A percentile compares a stretch with the other conserved stretches of the same genome.
Conservation (phyloP, 2,113 vertebrate species). For the Lepidothrix coronata region DNA sequence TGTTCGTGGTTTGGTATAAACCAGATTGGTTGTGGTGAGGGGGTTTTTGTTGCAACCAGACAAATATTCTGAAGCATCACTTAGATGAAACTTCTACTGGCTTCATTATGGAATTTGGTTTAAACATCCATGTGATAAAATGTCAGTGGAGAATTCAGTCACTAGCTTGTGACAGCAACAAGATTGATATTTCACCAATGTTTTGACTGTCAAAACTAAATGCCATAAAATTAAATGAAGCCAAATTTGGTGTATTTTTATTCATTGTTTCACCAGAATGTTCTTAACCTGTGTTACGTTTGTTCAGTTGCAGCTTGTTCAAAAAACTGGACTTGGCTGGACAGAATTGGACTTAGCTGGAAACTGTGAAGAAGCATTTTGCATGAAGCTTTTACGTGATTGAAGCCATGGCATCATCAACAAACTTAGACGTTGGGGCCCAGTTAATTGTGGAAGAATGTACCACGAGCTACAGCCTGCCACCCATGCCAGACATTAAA, state of each 20-base stretch:
- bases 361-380: slow-evolving; percentile 22
- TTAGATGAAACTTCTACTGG: fast-evolving
- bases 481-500: slow-evolving; percentile 86
- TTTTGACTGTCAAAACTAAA: neutral
- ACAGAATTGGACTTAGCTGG: neutral
- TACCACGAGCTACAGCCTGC: slow-evolving; percentile 81
- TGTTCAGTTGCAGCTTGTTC: slow-evolving; percentile 39
- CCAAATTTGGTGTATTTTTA: neutral
- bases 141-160: fast-evolving
- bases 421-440: slow-evolving; percentile 71
- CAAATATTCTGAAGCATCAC: fast-evolving
- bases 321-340: neutral
- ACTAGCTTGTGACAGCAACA: neutral
- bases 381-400: neutral
- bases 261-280: neutral
- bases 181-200: fast-evolving
- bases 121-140: neutral
- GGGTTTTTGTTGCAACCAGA: fast-evolving
- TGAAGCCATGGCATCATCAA: slow-evolving; percentile 70
- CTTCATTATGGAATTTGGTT: neutral
- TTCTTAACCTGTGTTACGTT: fast-evolving
- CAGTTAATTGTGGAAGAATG: slow-evolving; percentile 84
- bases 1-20: neutral
- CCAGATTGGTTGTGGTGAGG: fast-evolving
- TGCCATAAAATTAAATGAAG: neutral